Conservation (phyloP, 2,888 invertebrate genomes). For the Frankliniella intonsa region DNA sequence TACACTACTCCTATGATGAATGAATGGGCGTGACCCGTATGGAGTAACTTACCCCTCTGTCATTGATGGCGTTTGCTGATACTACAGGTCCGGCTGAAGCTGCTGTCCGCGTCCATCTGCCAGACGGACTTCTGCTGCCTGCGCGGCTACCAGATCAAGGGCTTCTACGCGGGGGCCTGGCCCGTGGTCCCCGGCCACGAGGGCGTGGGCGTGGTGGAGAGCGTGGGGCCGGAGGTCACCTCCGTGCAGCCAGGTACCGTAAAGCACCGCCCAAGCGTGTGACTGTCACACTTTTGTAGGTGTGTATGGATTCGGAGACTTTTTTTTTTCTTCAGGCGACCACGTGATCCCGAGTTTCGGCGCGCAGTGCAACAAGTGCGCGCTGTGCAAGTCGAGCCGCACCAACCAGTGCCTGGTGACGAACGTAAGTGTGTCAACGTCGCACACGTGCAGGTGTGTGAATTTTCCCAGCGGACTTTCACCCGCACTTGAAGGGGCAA, state of each 20-base stretch:
- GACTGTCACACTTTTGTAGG: too few relatives aligned
- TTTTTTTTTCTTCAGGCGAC: background rate
- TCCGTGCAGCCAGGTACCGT: constrained; percentile 47
- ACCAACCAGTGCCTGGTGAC: background rate
- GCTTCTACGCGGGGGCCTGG: constrained; percentile 50
- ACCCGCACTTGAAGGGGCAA: too few relatives aligned
- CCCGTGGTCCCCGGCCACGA: constrained; percentile 58
- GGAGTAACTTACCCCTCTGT: too few relatives aligned
- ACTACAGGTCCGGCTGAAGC: constrained; percentile 26
- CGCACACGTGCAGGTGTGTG: too few relatives aligned
- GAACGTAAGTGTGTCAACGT: background rate
- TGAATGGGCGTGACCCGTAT: too few relatives aligned
- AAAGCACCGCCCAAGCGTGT: background rate
- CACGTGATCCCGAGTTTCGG: background rate
- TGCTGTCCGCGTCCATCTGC: constrained; percentile 40
- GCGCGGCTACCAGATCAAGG: constrained; percentile 47
- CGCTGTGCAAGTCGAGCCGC: background rate
- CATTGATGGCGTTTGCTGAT: too few relatives aligned
- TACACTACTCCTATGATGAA: too few relatives aligned
- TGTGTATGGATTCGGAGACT: background rate
- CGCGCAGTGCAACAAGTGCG: background rate
- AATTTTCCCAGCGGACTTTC: too few relatives aligned
- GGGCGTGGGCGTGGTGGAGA: constrained; percentile 57
- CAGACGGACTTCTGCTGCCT: constrained; percentile 47
- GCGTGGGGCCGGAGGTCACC: constrained; percentile 56